Base-by-base conservation (phyloP, 1,140 invertebrate genomes). In the Zaprionus tsacasi region DNA sequence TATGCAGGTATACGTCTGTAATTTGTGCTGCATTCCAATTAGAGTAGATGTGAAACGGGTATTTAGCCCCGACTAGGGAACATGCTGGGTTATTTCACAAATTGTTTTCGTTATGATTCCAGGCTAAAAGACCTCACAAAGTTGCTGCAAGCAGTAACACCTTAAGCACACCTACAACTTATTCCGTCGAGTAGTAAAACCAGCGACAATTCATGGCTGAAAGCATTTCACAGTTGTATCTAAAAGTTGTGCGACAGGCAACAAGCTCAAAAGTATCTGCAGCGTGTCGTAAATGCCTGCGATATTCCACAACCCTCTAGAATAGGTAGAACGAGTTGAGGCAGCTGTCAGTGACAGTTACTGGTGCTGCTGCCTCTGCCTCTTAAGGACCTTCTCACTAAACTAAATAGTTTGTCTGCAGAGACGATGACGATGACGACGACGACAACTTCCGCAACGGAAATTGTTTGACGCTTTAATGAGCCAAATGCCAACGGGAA, bases 401-500 rank as follows among this genome's bases (percentile, higher is more conserved):
- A 57, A 50, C 50, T 57, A 21, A 71, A 58, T 55, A 70, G 70
- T 54, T 76, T 74, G 82, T 74, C 82, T 58, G 60, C 17, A 27
- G 38, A 8, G 3, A 11, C 27, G 27, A 30, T 6, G 27, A 50
- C 71, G 27, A n/a, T 30, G 25, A 27, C 66, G 63, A 52, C 55
- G 70, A n/a, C 35, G 40, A 45, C n/a, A 45, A 81, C 75, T 78
- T 85, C 82, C 78, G 79, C 59, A 63, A 56, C 65, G 67, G 66
- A 81, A 85, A 76, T 82, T 76, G 75, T 75, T 76, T 87, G 82
- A 71, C 60, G 82, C 72, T 77, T 87, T 88, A 86, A 86, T 86
- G 82, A 86, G 83, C 66, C 79, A 65, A 82, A 68, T 55, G 45
- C 45, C 57, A 52, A 58, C 17, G 17, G 21, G 10, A 15, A 63